phyloP scores from a whole-genome alignment of 2,113 vertebrate species.

The Malaclemys terrapin region DNA sequence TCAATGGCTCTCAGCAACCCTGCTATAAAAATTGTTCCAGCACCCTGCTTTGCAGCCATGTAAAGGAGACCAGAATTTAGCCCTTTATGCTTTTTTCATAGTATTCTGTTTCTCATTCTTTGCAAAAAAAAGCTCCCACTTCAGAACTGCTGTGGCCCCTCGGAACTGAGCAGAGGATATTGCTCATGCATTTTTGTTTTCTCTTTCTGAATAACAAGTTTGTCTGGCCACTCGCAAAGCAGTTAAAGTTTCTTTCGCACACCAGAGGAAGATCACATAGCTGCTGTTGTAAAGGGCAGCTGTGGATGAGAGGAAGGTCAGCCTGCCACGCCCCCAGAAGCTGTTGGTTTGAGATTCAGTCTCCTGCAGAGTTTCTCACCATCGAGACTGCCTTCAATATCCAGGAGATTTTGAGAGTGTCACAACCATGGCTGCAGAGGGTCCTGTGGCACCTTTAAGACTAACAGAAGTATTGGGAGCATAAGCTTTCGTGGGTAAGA shows the following conservation, averaged over 20 bases:
- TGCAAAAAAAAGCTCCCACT: background rate
- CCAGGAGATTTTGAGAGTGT: background rate
- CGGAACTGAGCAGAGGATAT: slow-evolving; percentile 11
- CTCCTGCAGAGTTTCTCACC: background rate
- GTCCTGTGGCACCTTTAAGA: no score
- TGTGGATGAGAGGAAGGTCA: background rate
- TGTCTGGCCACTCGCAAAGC: background rate
- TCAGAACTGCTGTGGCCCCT: slow-evolving; percentile 11
- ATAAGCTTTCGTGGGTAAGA: no score
- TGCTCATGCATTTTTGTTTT: background rate
- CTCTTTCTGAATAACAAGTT: background rate
- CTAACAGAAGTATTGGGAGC: no score
- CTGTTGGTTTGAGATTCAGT: background rate
- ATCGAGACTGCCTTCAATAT: background rate
- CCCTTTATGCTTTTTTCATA: background rate
- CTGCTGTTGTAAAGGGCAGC: background rate
- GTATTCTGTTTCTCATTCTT: background rate
- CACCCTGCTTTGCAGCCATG: background rate
- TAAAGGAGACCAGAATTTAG: background rate
- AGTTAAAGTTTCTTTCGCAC: background rate
- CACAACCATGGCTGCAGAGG: background rate
- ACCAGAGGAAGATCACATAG: background rate
- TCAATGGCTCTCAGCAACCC: no score
- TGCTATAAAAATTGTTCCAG: no score
- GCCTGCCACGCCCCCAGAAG: background rate